These are phyloP conservation scores for Gymnocypris eckloni DNA, from an alignment of 2,797 vertebrate genomes.

Conservation along the genomic window DNA sequence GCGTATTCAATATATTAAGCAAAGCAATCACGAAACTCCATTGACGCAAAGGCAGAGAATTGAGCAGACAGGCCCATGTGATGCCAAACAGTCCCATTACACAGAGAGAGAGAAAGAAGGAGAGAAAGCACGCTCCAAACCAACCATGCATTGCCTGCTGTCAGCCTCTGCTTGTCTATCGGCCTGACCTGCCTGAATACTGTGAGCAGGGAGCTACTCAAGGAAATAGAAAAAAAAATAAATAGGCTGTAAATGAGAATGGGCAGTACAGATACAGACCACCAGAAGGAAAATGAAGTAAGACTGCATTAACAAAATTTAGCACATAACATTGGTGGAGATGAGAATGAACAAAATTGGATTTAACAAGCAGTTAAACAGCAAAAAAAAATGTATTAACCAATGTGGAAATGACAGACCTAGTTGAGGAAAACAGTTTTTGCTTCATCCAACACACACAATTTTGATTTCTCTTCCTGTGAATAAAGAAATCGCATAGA, in stretches of 20 bases:
- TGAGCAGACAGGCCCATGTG: slow-evolving; percentile 43
- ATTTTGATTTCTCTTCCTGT: slow-evolving; percentile 10
- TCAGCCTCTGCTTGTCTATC: slow-evolving; percentile 29
- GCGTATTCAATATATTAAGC: slow-evolving; percentile 10
- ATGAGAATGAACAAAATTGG: neutral
- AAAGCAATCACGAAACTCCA: slow-evolving; percentile 48
- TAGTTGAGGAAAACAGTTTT: neutral
- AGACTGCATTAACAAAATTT: slow-evolving; percentile 33
- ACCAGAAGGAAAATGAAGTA: slow-evolving; percentile 53
- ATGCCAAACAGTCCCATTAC: slow-evolving; percentile 44
- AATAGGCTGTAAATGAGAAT: slow-evolving; percentile 43
- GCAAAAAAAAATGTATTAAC: neutral
- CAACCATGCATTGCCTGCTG: slow-evolving; percentile 35
- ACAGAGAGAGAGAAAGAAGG: neutral
- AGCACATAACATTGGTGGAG: slow-evolving; percentile 16
- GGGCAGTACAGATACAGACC: neutral
- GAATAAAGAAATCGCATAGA: neutral
- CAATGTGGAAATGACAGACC: slow-evolving; percentile 1
- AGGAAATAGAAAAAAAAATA: slow-evolving; percentile 33
- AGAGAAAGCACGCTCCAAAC: slow-evolving; percentile 5
- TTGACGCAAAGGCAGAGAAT: slow-evolving; percentile 27
- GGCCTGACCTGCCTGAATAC: neutral
- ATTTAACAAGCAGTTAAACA: neutral
- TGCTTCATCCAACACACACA: neutral
- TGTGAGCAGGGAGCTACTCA: slow-evolving; percentile 12